Evolutionary conservation across 2,113 vertebrate genomes (phyloP).

Genomic region (Rhinolophus sinicus): DNA sequence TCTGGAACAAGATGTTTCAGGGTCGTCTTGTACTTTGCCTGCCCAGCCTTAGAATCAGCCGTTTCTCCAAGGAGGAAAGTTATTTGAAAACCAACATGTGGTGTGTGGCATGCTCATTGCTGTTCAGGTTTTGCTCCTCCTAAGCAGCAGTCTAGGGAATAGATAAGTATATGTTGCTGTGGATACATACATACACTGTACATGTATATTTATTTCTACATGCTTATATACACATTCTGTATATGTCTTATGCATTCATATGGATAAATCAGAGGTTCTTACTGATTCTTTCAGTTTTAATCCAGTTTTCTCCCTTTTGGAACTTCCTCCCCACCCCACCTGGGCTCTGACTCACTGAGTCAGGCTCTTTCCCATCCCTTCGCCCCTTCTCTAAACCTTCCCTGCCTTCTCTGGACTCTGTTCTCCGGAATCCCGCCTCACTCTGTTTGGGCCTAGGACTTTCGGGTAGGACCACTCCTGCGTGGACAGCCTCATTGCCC

Average conservation of each 20-base stretch:
- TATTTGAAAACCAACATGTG: conserved; percentile 24
- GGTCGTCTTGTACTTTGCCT: neutral
- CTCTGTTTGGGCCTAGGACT: neutral
- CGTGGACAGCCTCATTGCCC: neutral
- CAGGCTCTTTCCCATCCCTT: neutral
- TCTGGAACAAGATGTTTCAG: neutral
- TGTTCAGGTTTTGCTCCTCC: neutral
- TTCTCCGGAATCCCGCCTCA: neutral
- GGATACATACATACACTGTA: neutral
- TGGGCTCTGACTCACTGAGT: neutral
- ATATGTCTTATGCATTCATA: neutral
- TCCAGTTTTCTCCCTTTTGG: neutral
- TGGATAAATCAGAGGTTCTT: neutral
- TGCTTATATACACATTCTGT: neutral
- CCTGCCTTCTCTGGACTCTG: neutral
- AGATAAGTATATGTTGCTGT: neutral
- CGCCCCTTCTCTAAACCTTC: neutral
- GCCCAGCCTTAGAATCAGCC: neutral
- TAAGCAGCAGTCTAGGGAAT: neutral
- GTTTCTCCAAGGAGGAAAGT: neutral
- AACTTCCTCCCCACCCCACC: neutral
- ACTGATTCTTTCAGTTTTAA: neutral
- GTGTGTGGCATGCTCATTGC: neutral
- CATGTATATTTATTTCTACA: neutral
- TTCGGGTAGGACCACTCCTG: neutral